Percentiles rank a stretch among this genome's conserved stretches.
phyloP scores from a whole-genome alignment of 1,140 invertebrate species.

The Venustaconcha ellipsiformis region DNA sequence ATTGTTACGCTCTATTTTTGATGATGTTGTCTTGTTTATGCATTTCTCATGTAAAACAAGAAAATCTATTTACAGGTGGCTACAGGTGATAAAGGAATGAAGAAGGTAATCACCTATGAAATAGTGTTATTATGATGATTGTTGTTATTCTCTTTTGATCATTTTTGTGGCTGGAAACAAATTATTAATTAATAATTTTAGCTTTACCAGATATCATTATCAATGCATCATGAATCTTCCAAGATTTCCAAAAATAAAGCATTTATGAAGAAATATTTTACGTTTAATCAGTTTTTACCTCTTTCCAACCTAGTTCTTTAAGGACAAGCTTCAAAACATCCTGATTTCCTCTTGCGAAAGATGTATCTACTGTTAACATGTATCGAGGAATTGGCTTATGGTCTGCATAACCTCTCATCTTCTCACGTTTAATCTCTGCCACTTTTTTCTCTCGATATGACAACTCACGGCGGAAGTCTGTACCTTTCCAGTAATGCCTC shows the following conservation, averaged over 20 bases:
- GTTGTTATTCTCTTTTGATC: no score
- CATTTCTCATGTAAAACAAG: no score
- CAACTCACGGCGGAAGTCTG: constrained; percentile 43
- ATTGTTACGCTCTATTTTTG: no score
- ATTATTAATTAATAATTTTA: background rate
- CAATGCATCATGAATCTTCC: background rate
- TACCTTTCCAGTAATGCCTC: background rate
- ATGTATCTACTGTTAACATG: constrained; percentile 64
- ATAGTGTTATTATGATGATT: no score
- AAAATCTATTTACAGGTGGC: no score
- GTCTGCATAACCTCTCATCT: constrained; percentile 30
- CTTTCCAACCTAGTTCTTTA: constrained; percentile 64
- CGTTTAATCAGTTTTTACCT: constrained; percentile 43
- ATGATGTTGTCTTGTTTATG: no score
- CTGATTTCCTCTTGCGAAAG: constrained; percentile 59
- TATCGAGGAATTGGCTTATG: constrained; percentile 38
- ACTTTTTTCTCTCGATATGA: constrained; percentile 39
- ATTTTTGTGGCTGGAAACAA: no score
- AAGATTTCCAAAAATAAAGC: background rate
- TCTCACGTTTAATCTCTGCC: constrained; percentile 37
- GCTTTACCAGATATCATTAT: background rate
- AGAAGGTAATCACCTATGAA: no score
- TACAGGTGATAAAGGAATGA: no score
- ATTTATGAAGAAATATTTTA: background rate
- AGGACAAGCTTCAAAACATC: constrained; percentile 63